Conservation (phyloP, 2,888 invertebrate genomes). For the Camptogramma bilineatum region DNA sequence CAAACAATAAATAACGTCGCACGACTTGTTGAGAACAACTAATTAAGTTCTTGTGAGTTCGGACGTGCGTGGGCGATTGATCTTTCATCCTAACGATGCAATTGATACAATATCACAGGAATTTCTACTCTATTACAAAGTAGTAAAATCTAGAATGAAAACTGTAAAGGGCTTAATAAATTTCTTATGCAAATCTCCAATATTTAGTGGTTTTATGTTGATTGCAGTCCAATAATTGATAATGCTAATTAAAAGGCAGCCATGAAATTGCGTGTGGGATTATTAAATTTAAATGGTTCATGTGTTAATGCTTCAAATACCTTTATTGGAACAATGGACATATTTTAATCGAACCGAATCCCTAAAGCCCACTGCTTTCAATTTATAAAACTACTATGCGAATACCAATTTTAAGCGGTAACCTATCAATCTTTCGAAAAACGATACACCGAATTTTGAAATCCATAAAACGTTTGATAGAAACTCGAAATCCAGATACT, state of each 20-base stretch:
- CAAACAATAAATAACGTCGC: slow-evolving; percentile 76
- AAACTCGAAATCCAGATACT: too few relatives aligned
- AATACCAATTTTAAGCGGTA: slow-evolving; percentile 2
- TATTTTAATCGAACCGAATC: slow-evolving; percentile 34
- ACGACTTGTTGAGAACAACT: slow-evolving; percentile 72
- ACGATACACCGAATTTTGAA: too few relatives aligned
- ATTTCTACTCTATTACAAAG: slow-evolving; percentile 49
- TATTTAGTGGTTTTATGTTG: slow-evolving; percentile 62
- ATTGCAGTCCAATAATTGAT: slow-evolving; percentile 75
- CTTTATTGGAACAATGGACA: slow-evolving; percentile 34
- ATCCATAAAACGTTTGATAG: too few relatives aligned
- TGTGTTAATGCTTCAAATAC: slow-evolving; percentile 28
- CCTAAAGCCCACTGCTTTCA: slow-evolving; percentile 21
- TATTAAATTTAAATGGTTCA: slow-evolving; percentile 44
- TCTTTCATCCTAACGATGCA: slow-evolving; percentile 63
- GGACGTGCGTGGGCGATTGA: slow-evolving; percentile 69
- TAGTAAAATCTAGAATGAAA: slow-evolving; percentile 40
- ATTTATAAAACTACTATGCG: slow-evolving; percentile 17
- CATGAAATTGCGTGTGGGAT: slow-evolving; percentile 54
- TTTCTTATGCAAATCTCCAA: slow-evolving; percentile 66
- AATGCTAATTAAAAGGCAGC: slow-evolving; percentile 67
- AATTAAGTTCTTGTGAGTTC: slow-evolving; percentile 81
- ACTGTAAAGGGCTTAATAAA: slow-evolving; percentile 44
- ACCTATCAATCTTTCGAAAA: too few relatives aligned
- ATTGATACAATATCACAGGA: slow-evolving; percentile 43